Percentiles rank a stretch among this genome's conserved stretches.
Conservation (phyloP, 1,140 invertebrate genomes). For the Drosophila ogumai region DNA sequence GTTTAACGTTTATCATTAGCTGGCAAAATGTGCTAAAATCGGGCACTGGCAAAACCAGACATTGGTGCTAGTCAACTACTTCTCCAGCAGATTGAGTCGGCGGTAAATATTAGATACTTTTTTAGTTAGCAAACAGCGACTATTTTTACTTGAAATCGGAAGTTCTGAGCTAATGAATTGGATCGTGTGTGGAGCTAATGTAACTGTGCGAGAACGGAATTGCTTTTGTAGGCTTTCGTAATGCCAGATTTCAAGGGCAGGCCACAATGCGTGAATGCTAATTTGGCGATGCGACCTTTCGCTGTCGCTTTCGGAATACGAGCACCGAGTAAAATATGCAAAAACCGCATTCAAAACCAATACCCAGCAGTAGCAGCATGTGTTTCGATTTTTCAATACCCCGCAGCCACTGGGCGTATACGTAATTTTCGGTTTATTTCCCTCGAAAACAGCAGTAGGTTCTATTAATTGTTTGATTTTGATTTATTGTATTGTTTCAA, state of each 20-base stretch:
- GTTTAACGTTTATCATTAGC: slow-evolving; percentile 16
- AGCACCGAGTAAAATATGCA: slow-evolving; percentile 41
- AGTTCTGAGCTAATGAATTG: slow-evolving; percentile 7
- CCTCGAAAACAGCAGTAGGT: neutral
- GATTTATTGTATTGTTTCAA: slow-evolving; percentile 15
- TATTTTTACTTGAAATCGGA: neutral
- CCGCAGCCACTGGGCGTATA: slow-evolving; percentile 2
- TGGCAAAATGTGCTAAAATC: slow-evolving; percentile 36
- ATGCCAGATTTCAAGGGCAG: slow-evolving; percentile 43
- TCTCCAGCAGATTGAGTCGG: neutral
- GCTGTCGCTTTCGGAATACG: slow-evolving; percentile 36
- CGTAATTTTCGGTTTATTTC: neutral
- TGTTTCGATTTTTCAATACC: slow-evolving; percentile 17
- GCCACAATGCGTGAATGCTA: slow-evolving; percentile 39
- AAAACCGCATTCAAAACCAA: slow-evolving; percentile 32
- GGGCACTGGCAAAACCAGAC: neutral
- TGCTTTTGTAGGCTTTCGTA: slow-evolving; percentile 36
- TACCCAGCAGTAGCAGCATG: neutral
- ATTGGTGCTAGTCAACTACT: slow-evolving; percentile 2
- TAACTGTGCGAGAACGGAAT: slow-evolving; percentile 1
- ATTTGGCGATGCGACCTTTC: slow-evolving; percentile 42
- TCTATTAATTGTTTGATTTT: slow-evolving; percentile 1
- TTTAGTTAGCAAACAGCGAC: slow-evolving; percentile 10
- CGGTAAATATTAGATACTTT: slow-evolving; percentile 16
- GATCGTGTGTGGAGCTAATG: slow-evolving; percentile 11